These are phyloP conservation scores for Gracilinanus agilis DNA, from an alignment of 2,113 vertebrate species.

Conservation along the genomic window DNA sequence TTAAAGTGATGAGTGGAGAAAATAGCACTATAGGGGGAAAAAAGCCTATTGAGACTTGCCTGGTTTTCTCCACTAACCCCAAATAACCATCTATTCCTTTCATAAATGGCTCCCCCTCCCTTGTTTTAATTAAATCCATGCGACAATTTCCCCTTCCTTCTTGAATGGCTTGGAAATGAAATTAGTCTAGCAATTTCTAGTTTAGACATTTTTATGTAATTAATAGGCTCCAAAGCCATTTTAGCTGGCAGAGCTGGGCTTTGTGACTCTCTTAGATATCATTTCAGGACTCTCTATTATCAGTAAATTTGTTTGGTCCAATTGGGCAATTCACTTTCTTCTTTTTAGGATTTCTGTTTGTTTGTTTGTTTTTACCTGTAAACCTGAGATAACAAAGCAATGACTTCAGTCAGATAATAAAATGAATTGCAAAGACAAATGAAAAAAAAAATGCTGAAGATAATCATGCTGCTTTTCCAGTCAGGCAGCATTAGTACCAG, in stretches of 20 bases:
- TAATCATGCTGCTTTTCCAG: conserved; percentile 1
- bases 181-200: conserved; percentile 65
- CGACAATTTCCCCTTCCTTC: conserved; percentile 41
- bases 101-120: conserved; percentile 78
- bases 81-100: conserved; percentile 74
- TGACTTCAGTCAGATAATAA: conserved; percentile 3
- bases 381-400: background rate
- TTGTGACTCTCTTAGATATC: background rate
- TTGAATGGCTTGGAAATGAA: conserved; percentile 60
- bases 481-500: background rate
- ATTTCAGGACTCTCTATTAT: background rate
- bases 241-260: background rate
- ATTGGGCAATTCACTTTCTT: background rate
- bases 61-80: conserved; percentile 71
- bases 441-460: background rate
- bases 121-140: conserved; percentile 75
- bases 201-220: conserved; percentile 37
- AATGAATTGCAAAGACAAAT: background rate
- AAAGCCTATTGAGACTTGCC: conserved; percentile 74
- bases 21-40: conserved; percentile 72
- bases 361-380: conserved; percentile 47
- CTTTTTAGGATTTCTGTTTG: conserved; percentile 44
- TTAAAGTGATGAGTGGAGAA: conserved; percentile 82
- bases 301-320: background rate
- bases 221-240: conserved; percentile 9